Conservation (phyloP, 1,140 invertebrate species). For the Euura saliciscinereae region DNA sequence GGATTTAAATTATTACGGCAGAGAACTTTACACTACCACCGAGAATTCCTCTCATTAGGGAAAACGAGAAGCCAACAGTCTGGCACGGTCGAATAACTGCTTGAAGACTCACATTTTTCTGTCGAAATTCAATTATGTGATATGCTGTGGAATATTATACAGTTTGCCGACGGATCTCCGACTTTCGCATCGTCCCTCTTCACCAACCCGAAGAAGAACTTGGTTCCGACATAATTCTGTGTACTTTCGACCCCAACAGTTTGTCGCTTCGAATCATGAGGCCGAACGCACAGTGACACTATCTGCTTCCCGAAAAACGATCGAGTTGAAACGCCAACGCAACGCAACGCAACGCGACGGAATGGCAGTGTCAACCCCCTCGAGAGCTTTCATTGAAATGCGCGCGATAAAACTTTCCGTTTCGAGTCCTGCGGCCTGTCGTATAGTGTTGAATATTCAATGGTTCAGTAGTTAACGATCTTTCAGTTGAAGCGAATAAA, state of each 20-base stretch:
- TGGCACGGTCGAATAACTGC: too few species aligned
- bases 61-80: too few species aligned
- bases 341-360: neutral
- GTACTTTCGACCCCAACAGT: neutral
- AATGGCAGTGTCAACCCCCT: neutral
- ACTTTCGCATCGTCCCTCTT: too few species aligned
- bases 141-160: too few species aligned
- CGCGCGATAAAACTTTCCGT: neutral
- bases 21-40: neutral
- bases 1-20: neutral
- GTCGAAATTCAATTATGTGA: too few species aligned
- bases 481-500: neutral
- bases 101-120: too few species aligned
- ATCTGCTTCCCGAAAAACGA: neutral
- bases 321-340: neutral
- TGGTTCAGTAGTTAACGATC: neutral
- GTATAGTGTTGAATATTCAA: conserved; percentile 6
- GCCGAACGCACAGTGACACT: neutral
- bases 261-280: neutral
- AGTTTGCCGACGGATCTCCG: too few species aligned
- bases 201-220: too few species aligned
- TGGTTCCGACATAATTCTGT: neutral
- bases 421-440: neutral
- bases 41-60: neutral
- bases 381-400: conserved; percentile 4